Evolutionary conservation across 2,113 vertebrate species (phyloP), one percentile per base, ranked within the genome.

Genomic region (Notothenia rossii): DNA sequence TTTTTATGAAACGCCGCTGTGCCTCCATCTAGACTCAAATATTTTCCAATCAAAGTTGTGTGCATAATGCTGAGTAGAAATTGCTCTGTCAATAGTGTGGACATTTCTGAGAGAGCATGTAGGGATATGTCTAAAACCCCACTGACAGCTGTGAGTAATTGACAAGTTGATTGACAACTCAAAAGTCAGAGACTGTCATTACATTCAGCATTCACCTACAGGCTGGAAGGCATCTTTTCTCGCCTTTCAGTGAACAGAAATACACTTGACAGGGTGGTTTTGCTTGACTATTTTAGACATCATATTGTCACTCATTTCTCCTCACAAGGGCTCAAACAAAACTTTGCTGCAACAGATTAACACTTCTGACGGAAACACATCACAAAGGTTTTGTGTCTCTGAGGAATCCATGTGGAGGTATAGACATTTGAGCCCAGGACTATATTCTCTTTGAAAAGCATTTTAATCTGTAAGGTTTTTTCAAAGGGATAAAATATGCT

Each of bases 101-200:
- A 45, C 68, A 6, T 61, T 60, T 84, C 72, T 55, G 29, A 3
- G 45, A 63, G 58, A 65, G 49, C 55, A 79, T 45, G 71, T 76
- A 25, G 68, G 15, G 61, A 77, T 51, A 56, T 6, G 76, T 82
- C 75, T 77, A 11, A 67, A 46, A 29, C 60, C 12, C 43, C 4
- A 12, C 74, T 77, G 75, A 76, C n/a, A 13, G 68, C 76, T 65
- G 73, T 73, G 87, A 85, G 85, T 90, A 85, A 88, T 78, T 84
- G 87, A 88, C 86, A 89, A 62, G 78, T 53, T 84, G 84, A 88
- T 22, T 89, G 86, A 83, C 85, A 87, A 77, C 63, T 90, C 69
- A 86, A 86, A 87, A 53, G 50, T 48, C 63, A 66, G 61, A 43
- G 56, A 77, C 58, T 64, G 76, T 84, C 88, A 67, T 79, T 69